These are phyloP conservation scores for Leptinotarsa undecemlineata DNA, from an alignment of 1,140 invertebrate genomes.

Conservation along the genomic window DNA sequence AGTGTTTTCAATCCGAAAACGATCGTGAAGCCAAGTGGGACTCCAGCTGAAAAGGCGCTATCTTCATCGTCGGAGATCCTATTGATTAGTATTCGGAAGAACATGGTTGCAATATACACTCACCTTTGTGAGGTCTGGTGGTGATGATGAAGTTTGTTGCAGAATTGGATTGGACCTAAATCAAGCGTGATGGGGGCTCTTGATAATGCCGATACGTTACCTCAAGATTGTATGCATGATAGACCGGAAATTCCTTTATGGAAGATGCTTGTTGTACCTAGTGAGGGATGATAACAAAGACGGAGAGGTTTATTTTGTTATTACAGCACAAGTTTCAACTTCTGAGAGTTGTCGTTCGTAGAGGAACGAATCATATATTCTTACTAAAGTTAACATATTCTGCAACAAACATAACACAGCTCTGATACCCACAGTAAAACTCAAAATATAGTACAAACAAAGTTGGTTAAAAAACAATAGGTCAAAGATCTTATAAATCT, in stretches of 20 bases:
- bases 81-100: constrained; percentile 6
- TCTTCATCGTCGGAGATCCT: background rate
- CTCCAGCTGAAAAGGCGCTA: background rate
- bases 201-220: constrained; percentile 24
- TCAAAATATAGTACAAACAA: too few species aligned
- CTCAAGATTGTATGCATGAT: background rate
- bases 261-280: too few species aligned
- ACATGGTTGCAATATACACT: background rate
- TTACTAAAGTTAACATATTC: too few species aligned
- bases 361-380: too few species aligned
- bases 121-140: background rate
- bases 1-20: constrained; percentile 3
- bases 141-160: constrained; percentile 9
- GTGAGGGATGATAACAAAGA: too few species aligned
- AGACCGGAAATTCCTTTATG: background rate
- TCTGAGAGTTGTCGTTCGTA: too few species aligned
- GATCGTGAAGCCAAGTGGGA: background rate
- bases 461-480: too few species aligned
- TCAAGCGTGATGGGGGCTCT: constrained; percentile 12
- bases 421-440: too few species aligned
- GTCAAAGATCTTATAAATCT: too few species aligned
- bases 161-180: constrained; percentile 25
- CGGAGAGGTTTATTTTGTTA: too few species aligned
- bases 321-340: too few species aligned
- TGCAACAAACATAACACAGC: too few species aligned